phyloP scores from a whole-genome alignment of 2,888 invertebrate genomes.

The Metallyticus violacea region DNA sequence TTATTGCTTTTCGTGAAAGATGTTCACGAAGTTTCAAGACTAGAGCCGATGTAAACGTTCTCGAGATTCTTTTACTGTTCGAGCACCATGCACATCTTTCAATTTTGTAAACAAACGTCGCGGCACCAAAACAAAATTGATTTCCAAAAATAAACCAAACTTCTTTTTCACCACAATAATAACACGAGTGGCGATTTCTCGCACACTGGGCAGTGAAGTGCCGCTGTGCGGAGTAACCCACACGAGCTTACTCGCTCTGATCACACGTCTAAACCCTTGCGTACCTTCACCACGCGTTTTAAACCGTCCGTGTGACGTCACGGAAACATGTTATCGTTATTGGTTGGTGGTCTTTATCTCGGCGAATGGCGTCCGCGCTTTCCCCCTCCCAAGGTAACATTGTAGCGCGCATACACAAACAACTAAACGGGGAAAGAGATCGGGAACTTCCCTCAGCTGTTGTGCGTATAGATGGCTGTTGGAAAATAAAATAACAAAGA shows the following conservation, averaged over 20 bases:
- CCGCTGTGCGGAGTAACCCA: not conserved
- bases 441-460: not conserved
- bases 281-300: not conserved
- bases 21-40: not conserved
- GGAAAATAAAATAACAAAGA: not conserved
- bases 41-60: not conserved
- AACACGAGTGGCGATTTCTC: not conserved
- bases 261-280: not conserved
- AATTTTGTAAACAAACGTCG: not conserved
- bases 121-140: not conserved
- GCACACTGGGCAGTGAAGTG: not conserved
- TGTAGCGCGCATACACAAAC: not conserved
- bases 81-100: not conserved
- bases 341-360: not conserved
- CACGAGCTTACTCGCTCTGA: not conserved
- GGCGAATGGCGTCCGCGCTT: not conserved
- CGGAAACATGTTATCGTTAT: not conserved
- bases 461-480: not conserved
- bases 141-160: too few species aligned
- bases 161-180: not conserved
- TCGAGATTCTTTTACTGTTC: not conserved
- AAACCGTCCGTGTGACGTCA: slow-evolving; percentile 16
- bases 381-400: not conserved
- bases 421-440: not conserved
- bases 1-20: not conserved